Percentiles rank a stretch among this genome's conserved stretches.
These are phyloP conservation scores for Alca torda DNA, from an alignment of 2,797 vertebrate species.

Conservation along the genomic window DNA sequence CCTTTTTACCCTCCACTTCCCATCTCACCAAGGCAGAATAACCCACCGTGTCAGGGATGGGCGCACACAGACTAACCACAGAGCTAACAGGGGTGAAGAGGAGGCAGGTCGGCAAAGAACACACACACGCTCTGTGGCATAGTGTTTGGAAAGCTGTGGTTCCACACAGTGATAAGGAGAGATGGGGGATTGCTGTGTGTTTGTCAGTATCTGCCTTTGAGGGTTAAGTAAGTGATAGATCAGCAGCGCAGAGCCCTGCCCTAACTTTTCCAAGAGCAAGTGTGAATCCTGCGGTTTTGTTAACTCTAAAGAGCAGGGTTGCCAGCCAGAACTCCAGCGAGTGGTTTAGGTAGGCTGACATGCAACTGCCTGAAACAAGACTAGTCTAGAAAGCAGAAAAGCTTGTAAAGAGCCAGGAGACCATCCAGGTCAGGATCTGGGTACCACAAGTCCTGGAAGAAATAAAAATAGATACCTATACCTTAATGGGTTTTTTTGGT, in stretches of 20 bases:
- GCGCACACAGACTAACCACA: not conserved
- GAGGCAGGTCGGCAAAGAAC: not conserved
- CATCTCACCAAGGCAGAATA: not conserved
- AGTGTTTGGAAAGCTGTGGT: not conserved
- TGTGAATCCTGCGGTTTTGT: not conserved
- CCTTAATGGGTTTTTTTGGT: not conserved
- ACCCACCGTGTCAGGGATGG: not conserved
- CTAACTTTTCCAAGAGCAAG: not conserved
- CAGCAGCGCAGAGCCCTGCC: not conserved
- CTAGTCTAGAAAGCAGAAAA: not conserved
- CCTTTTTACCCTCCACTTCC: not conserved
- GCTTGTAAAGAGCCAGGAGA: not conserved
- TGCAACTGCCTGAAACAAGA: not conserved
- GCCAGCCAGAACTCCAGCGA: not conserved
- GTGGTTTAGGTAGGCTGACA: not conserved
- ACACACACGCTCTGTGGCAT: not conserved
- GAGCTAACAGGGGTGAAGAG: not conserved
- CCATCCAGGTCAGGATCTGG: not conserved
- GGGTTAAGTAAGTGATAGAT: not conserved
- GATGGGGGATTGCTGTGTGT: rapidly evolving
- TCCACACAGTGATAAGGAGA: not conserved
- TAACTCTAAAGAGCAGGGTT: not conserved
- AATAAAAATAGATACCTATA: not conserved
- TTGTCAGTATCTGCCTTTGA: not conserved
- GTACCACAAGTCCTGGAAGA: not conserved